Evolutionary conservation across 2,113 vertebrate species (phyloP).

Genomic region (Harpagus bidentatus): DNA sequence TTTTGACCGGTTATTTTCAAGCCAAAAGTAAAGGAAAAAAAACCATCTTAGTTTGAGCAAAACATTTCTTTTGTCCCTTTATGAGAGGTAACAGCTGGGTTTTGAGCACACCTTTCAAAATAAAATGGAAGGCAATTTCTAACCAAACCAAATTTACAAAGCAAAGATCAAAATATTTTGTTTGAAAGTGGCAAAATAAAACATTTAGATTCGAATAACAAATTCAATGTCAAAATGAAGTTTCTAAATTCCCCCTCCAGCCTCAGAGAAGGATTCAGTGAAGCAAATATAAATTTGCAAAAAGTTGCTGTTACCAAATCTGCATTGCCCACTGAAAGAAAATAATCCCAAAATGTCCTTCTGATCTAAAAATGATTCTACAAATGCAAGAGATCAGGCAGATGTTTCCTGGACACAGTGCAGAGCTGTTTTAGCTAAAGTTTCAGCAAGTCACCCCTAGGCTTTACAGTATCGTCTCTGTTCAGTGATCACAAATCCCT

Average conservation of each 20-base stretch:
- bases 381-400: neutral
- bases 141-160: neutral
- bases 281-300: neutral
- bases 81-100: neutral
- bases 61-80: neutral
- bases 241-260: neutral
- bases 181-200: neutral
- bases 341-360: conserved; percentile 1
- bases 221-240: conserved; percentile 5
- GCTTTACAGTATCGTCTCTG: neutral
- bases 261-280: neutral
- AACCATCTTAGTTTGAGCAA: neutral
- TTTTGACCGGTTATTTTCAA: neutral
- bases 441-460: neutral
- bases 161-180: conserved; percentile 25
- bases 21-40: neutral
- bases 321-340: conserved; percentile 21
- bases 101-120: neutral
- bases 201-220: neutral
- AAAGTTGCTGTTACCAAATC: neutral
- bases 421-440: neutral
- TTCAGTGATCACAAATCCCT: neutral
- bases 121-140: neutral
- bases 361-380: conserved; percentile 3
- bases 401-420: neutral